Conservation (phyloP, 2,888 invertebrate genomes). For the Sarcophaga variegata region DNA sequence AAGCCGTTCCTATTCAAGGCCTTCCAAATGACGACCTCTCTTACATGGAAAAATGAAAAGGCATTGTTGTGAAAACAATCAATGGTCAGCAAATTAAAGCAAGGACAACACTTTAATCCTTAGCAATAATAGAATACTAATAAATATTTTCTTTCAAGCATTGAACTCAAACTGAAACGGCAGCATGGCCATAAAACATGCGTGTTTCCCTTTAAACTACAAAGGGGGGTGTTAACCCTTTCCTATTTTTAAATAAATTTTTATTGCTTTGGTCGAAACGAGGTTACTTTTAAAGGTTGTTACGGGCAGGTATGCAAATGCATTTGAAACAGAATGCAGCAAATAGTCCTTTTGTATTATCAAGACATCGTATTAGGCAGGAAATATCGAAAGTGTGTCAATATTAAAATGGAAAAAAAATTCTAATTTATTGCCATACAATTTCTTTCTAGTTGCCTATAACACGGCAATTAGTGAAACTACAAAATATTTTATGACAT, state of each 20-base stretch:
- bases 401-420: background rate
- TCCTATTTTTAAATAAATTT: slow-evolving; percentile 21
- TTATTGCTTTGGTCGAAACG: slow-evolving; percentile 68
- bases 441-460: background rate
- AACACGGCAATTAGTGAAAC: too few species aligned
- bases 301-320: slow-evolving; percentile 67
- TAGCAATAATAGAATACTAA: slow-evolving; percentile 22
- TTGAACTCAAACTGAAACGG: slow-evolving; percentile 49
- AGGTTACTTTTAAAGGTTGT: slow-evolving; percentile 11
- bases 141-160: slow-evolving; percentile 44
- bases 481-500: too few species aligned
- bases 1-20: slow-evolving; percentile 34
- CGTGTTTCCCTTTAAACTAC: slow-evolving; percentile 37
- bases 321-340: slow-evolving; percentile 18
- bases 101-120: slow-evolving; percentile 57
- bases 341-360: background rate
- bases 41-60: slow-evolving; percentile 36
- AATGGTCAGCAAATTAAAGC: slow-evolving; percentile 56
- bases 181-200: slow-evolving; percentile 47
- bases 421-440: background rate
- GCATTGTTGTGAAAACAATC: slow-evolving; percentile 45
- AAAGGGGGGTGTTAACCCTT: slow-evolving; percentile 61
- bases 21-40: slow-evolving; percentile 25
- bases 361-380: background rate
- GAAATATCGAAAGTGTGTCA: background rate